These are phyloP conservation scores for Notocelia uddmanniana DNA, from an alignment of 2,888 invertebrate species.

Conservation along the genomic window DNA sequence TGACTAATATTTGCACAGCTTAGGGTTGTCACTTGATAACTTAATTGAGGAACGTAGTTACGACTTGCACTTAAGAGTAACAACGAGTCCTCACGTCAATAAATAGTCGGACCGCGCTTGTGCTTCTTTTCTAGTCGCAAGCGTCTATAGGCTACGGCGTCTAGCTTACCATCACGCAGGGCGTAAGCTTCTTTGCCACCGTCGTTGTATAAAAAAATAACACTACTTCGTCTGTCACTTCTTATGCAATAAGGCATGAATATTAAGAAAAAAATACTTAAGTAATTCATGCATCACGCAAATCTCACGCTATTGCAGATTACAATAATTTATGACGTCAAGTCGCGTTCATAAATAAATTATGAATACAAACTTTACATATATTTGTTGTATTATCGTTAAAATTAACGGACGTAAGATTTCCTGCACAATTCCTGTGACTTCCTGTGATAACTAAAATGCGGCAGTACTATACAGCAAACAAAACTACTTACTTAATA, in stretches of 20 bases:
- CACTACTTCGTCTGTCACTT: background rate
- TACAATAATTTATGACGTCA: conserved; percentile 9
- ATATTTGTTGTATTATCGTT: background rate
- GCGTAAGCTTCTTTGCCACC: too few relatives aligned
- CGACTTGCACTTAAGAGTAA: too few relatives aligned
- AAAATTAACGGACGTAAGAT: background rate
- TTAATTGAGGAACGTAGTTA: background rate
- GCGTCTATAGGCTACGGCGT: too few relatives aligned
- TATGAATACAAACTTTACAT: background rate
- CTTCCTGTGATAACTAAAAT: conserved; percentile 1
- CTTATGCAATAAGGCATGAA: background rate
- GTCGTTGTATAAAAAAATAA: too few relatives aligned
- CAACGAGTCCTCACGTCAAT: too few relatives aligned
- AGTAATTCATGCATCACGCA: conserved; percentile 11
- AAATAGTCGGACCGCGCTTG: too few relatives aligned
- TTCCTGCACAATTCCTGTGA: background rate
- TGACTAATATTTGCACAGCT: conserved; percentile 31
- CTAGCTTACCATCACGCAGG: too few relatives aligned
- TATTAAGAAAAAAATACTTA: background rate
- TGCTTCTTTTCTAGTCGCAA: too few relatives aligned
- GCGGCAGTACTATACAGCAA: background rate
- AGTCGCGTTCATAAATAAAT: background rate
- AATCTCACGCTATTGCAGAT: background rate
- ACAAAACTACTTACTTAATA: background rate
- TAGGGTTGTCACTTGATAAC: conserved; percentile 23